These are phyloP conservation scores for Zootermopsis nevadensis DNA, from an alignment of 2,888 invertebrate species.

Conservation along the genomic window DNA sequence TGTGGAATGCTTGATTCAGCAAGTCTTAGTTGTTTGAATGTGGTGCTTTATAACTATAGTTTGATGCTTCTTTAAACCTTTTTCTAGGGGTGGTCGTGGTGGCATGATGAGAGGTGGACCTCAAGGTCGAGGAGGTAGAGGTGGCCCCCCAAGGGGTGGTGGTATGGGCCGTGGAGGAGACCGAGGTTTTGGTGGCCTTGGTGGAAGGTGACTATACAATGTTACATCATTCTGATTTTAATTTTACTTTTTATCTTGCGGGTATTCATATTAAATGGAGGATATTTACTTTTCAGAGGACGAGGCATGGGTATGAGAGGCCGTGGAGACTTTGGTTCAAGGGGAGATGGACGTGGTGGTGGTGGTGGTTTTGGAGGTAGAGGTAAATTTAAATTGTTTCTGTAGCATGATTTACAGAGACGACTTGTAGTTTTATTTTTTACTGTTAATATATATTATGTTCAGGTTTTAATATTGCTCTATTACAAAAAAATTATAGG, in stretches of 20 bases:
- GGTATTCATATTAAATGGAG: neutral
- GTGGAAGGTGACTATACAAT: conserved; percentile 26
- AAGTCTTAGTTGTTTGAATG: too few relatives aligned
- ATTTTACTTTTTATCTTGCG: neutral
- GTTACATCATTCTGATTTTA: neutral
- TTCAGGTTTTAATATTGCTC: too few relatives aligned
- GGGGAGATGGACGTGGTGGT: conserved; percentile 45
- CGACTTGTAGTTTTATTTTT: too few relatives aligned
- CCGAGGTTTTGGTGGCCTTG: conserved; percentile 46
- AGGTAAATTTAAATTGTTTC: conserved; percentile 29
- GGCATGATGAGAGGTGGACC: conserved; percentile 52
- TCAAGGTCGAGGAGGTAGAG: conserved; percentile 49
- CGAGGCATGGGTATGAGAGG: conserved; percentile 51
- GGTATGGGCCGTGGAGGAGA: conserved; percentile 48
- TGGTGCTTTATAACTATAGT: neutral
- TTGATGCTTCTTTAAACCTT: neutral
- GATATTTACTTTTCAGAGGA: conserved; percentile 38
- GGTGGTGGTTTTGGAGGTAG: conserved; percentile 44
- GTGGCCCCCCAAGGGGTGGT: conserved; percentile 49
- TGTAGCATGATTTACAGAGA: neutral
- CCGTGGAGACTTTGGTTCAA: conserved; percentile 45
- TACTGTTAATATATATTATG: too few relatives aligned
- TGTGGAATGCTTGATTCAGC: neutral
- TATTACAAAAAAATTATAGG: neutral
- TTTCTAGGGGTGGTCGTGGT: conserved; percentile 41